Evolutionary conservation across 2,888 invertebrate genomes (phyloP), one percentile per base, ranked within the genome.

Genomic region (Mesoligia furuncula): DNA sequence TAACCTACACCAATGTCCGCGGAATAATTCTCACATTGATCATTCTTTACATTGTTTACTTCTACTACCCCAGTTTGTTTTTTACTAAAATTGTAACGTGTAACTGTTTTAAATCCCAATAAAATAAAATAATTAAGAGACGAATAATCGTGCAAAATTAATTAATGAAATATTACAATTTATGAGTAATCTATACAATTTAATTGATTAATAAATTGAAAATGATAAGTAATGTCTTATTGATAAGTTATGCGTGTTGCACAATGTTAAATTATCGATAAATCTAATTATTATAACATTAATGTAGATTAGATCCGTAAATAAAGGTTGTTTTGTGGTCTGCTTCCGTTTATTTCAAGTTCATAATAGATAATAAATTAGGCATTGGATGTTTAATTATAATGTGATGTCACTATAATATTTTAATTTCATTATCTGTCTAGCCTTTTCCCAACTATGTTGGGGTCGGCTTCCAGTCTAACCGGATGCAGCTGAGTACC

Each of bases 241-340:
- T 70, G 9, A 27, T 69, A 66, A 27, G 20, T 45, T 66, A 17
- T 8, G 24, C 64, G 11, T 64, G 64, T 71, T 71, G 27, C 48
- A 64, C 5, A n/a, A 20, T 59, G 20, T 59, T 20, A 36, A 72
- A 73, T 66, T 27, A 31, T 4, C 51, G 73, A 59, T 42, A 42
- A 72, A 66, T 54, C 36, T 2, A 79, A 80, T 79, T 72, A 72
- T 73, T 80, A 13, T 36, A 6, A 15, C 64, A 72, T 80, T 72
- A 65, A 59, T 65, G 42, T 42, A 66, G n/a, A 80, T 79, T 51
- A 65, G 42, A 59, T 79, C 13, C 48, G 13, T 4, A 1, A 79
- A 73, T 73, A 73, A 65, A 79, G 42, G 80, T 31, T 57, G 31
- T n/a, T 61, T 31, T 39, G 39, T 11, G 20, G 20, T 67, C 0